These are phyloP conservation scores for Pangasius djambal DNA, from an alignment of 2,797 vertebrate species.

Conservation along the genomic window DNA sequence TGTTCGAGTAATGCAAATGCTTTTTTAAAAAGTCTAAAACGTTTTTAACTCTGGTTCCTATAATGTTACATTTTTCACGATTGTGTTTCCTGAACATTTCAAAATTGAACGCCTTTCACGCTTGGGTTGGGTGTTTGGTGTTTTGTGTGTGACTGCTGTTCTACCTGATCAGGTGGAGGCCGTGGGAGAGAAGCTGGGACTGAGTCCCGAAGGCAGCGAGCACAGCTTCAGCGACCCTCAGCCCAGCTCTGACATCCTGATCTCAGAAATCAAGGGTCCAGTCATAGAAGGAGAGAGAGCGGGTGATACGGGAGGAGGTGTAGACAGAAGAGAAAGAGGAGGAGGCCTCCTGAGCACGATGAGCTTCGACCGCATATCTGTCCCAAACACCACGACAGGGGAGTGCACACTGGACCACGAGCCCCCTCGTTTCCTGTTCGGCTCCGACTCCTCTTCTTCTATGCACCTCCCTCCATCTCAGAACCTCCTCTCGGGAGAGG, in stretches of 20 bases:
- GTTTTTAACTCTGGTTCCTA: not conserved
- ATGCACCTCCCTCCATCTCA: slow-evolving; percentile 67
- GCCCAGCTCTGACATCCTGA: slow-evolving; percentile 87
- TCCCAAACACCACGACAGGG: slow-evolving; percentile 89
- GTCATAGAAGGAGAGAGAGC: slow-evolving; percentile 33
- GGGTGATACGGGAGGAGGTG: slow-evolving; percentile 47
- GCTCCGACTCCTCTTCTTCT: slow-evolving; percentile 79
- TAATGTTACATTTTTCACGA: no score
- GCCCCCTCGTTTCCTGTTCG: slow-evolving; percentile 78
- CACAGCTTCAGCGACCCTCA: slow-evolving; percentile 90
- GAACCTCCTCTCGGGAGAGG: slow-evolving; percentile 63
- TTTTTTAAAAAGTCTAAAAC: not conserved
- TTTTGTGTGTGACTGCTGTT: not conserved
- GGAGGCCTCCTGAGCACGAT: slow-evolving; percentile 81
- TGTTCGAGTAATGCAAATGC: no score
- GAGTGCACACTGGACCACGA: slow-evolving; percentile 82
- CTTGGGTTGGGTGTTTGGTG: not conserved
- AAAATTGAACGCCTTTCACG: not conserved
- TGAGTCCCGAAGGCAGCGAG: slow-evolving; percentile 95
- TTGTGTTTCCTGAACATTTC: no score
- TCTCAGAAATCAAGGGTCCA: slow-evolving; percentile 74
- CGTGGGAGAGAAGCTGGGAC: slow-evolving; percentile 90
- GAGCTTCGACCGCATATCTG: slow-evolving; percentile 69
- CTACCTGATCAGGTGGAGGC: slow-evolving; percentile 72
- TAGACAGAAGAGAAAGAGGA: slow-evolving; percentile 16